Base-by-base conservation (phyloP, 2,113 vertebrate genomes). In the Clinocottus analis region DNA sequence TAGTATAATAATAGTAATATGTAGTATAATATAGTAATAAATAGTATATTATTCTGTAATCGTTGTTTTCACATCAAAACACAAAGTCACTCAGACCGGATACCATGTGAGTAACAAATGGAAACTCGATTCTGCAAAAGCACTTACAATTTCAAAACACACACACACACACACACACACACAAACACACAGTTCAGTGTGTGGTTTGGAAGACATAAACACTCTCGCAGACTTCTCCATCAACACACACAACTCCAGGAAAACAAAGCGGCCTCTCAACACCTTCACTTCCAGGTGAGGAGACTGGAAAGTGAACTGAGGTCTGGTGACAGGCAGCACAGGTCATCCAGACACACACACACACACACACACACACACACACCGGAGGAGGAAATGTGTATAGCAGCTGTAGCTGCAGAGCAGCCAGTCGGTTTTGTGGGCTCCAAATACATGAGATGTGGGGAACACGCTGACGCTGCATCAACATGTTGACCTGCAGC, bases 271-370 rank as follows among this genome's bases (percentile, higher is more conserved):
- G 43, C 7, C 73, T 58, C 63, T 69, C 59, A 41, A 41, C 64
- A 70, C 65, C n/a, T 33, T 83, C 68, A 59, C 85, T 73, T 74
- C 75, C 89, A 91, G 88, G 84, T 91, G 85, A 79, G 73, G 64
- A 56, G 43, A 75, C 67, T 87, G 81, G 83, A 77, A 77, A 75
- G 71, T 77, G 59, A 80, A 85, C 51, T 33, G 69, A 75, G 58
- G 61, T 88, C 90, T 84, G 76, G 87, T 92, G 87, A 91, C 89
- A 88, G 85, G 68, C 85, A 70, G 86, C 90, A 93, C 85, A 88
- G 84, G 88, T 90, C 89, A 81, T 89, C 75, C 86, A 91, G 80
- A 87, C 86, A 86, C 58, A 21, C 58, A 60, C 58, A 11, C 17
- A 19, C 59, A 37, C 59, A 61, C 59, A 37, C 59, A n/a, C 31